Base-by-base conservation (phyloP, 2,888 invertebrate genomes). In the Druceiella hillmani region DNA sequence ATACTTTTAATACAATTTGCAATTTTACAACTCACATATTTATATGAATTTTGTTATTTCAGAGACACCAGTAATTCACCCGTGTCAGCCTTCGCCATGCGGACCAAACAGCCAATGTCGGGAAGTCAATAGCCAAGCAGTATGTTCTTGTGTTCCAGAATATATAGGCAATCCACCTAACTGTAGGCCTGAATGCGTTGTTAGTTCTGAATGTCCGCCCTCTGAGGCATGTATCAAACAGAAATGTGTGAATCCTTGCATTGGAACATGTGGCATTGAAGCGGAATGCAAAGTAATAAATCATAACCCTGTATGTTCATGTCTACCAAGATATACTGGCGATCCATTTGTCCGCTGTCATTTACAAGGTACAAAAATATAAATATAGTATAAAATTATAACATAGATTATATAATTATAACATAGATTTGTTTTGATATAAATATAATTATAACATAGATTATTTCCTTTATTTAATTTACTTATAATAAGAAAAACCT, bases 291-390 rank as follows among this genome's bases (percentile, higher is more conserved):
- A 79, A 55, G 83, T 85, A 3, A 71, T 82, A 27, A 83, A 84
- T 55, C 87, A 87, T 53, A 79, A 82, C 46, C 83, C 87, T 4
- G 81, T 81, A 24, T 81, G 82, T 54, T 76, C 76, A 35, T 87
- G 86, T 52, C 74, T 73, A 42, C 49, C 62, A 33, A 79, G 79
- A 33, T 76, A 71, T 49, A 80, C 80, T 29, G 88, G 87, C 29
- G 81, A 86, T 69, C 84, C 86, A 3, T 84, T 85, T 52, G 64
- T 68, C 12, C 74, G 77, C 60, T 87, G 87, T 53, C 64, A 75
- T 20, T 57, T 72, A 40, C 73, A 73, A 64, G 77, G 83, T 79
- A 74, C n/a, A n/a, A n/a, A n/a, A n/a, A n/a, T n/a, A n/a, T n/a
- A n/a, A n/a, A n/a, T n/a, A n/a, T n/a, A n/a, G n/a, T n/a, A n/a